These are phyloP conservation scores for Podotricha telesiphe DNA, from an alignment of 2,888 invertebrate species.

Conservation along the genomic window DNA sequence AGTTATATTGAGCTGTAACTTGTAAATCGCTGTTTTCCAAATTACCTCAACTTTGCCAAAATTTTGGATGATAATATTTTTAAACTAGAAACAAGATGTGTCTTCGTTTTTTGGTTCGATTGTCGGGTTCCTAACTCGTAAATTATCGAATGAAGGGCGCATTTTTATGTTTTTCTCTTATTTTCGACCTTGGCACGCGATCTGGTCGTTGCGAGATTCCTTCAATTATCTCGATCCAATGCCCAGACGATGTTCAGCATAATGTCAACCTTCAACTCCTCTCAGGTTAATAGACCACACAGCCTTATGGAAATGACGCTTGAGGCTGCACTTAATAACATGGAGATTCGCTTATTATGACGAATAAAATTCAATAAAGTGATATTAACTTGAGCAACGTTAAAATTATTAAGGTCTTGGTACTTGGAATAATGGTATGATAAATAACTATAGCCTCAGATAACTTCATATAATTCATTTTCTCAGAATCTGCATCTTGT, in stretches of 20 bases:
- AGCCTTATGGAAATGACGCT: conserved; percentile 33
- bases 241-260: conserved; percentile 32
- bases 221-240: conserved; percentile 52
- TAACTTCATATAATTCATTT: conserved; percentile 24
- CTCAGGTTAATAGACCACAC: conserved; percentile 28
- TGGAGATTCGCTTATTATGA: conserved; percentile 33
- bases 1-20: not conserved
- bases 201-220: conserved; percentile 53
- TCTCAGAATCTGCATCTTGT: conserved; percentile 24
- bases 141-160: conserved; percentile 57
- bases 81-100: not conserved
- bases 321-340: conserved; percentile 37
- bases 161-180: conserved; percentile 53
- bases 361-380: conserved; percentile 32
- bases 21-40: too few species aligned
- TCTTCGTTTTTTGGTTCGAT: conserved; percentile 14
- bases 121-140: conserved; percentile 48
- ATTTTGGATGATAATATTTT: not conserved
- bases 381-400: conserved; percentile 31
- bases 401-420: conserved; percentile 31
- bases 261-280: conserved; percentile 44
- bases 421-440: conserved; percentile 12
- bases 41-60: not conserved
- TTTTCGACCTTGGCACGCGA: conserved; percentile 66
- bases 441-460: conserved; percentile 11